Evolutionary conservation across 2,113 vertebrate species (phyloP), one percentile per base, ranked within the genome.

Genomic region (Glaucidium brasilianum): DNA sequence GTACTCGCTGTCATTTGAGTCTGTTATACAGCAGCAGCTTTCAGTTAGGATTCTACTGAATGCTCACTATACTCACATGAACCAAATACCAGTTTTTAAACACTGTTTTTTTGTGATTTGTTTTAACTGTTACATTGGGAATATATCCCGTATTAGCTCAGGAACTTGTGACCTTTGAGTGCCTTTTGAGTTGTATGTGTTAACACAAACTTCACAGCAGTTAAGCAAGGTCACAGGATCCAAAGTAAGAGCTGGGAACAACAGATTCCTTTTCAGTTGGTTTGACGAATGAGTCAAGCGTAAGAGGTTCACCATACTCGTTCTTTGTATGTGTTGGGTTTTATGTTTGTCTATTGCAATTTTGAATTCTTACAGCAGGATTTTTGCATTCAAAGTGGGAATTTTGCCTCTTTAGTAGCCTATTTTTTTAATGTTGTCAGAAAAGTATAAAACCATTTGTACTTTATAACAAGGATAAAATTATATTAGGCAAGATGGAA

Each of bases 91-190:
- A 76, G 6, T 74, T 94, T 91, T 95, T 81, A 91, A 94, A 81
- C 19, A 10, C 93, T 41, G 37, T 66, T 76, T 55, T 94, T 58
- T 84, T 30, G 47, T 75, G 53, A 52, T 79, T 76, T 84, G 59
- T 96, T 96, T 91, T 73, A 93, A 43, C 53, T 90, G 79, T 95
- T 64, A 27, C 34, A 52, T 93, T 86, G 93, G 94, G 94, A 97
- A 66, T 66, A n/a, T 67, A 81, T 90, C 97, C 97, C 95, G 2
- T 87, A 88, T 97, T 69, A 96, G 93, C 97, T 98, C 98, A 98
- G 98, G 97, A 98, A 97, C 96, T 97, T 97, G 94, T 94, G 97
- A 96, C 92, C 92, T 98, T 83, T 49, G 91, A 97, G 98, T 98
- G 98, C 98, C 98, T 97, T 98, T 97, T 90, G 89, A 97, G 97